phyloP scores from a whole-genome alignment of 2,888 invertebrate species.

The Xestia xanthographa region DNA sequence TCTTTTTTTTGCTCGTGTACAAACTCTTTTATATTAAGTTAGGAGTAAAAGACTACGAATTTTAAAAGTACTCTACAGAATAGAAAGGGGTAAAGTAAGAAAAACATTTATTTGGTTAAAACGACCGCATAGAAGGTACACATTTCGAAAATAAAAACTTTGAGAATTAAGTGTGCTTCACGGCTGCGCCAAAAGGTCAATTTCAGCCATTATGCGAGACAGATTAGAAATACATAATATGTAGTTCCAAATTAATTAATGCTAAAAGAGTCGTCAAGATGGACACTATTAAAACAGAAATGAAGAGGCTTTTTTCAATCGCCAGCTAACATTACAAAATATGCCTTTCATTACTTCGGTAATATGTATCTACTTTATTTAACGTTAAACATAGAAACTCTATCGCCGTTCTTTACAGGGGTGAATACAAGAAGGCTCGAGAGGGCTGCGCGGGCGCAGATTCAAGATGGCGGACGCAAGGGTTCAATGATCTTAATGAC shows the following conservation, averaged over 20 bases:
- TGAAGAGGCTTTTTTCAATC: background rate
- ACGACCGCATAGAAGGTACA: background rate
- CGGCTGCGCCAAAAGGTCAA: background rate
- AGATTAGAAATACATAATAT: background rate
- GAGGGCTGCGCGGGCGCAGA: slow-evolving; percentile 73
- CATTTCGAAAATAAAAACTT: background rate
- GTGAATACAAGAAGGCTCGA: slow-evolving; percentile 64
- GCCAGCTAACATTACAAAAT: background rate
- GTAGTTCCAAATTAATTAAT: background rate
- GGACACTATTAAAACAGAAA: background rate
- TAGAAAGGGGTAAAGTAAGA: background rate
- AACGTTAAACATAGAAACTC: background rate
- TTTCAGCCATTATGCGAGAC: background rate
- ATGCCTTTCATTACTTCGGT: too few species aligned
- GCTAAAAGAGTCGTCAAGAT: background rate
- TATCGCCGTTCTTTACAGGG: slow-evolving; percentile 40
- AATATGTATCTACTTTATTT: background rate
- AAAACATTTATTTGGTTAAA: background rate
- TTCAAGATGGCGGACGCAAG: slow-evolving; percentile 78
- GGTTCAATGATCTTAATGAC: slow-evolving; percentile 86
- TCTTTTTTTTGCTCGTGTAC: slow-evolving; percentile 21
- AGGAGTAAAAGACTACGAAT: background rate
- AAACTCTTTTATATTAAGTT: background rate
- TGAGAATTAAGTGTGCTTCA: background rate
- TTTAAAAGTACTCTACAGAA: background rate